A percentile compares a stretch with the other conserved stretches of the same genome.
phyloP scores from a whole-genome alignment of 2,888 invertebrate species.

The Pandemis cinnamomeana region DNA sequence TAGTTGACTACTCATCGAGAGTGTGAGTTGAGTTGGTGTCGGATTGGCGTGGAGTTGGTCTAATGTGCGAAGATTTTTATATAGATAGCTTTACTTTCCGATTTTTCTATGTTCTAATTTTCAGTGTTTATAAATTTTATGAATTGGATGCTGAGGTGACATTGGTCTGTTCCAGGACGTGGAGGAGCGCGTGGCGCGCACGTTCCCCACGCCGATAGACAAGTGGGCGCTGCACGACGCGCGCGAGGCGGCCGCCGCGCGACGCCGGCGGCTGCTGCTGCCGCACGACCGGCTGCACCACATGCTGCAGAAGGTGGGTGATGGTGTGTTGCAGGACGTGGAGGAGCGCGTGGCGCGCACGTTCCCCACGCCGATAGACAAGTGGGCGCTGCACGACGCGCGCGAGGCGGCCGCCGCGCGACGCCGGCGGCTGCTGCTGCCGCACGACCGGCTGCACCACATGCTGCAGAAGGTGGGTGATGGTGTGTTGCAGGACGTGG shows the following conservation, averaged over 20 bases:
- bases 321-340: no score
- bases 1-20: no score
- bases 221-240: conserved; percentile 97
- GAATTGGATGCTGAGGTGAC: no score
- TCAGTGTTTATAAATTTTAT: no score
- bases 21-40: no score
- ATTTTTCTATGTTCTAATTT: no score
- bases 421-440: conserved; percentile 90
- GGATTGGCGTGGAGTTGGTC: no score
- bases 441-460: conserved; percentile 95
- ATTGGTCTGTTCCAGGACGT: conserved; percentile 87
- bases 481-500: no score
- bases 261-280: conserved; percentile 89
- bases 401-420: conserved; percentile 92
- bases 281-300: conserved; percentile 96
- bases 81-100: no score
- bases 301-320: conserved; percentile 84
- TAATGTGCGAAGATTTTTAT: no score
- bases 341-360: conserved; percentile 94
- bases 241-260: conserved; percentile 91
- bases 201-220: conserved; percentile 98
- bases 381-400: conserved; percentile 96
- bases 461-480: conserved; percentile 84
- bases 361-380: conserved; percentile 97
- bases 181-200: conserved; percentile 95